Evolutionary conservation across 1,140 invertebrate genomes (phyloP).

Genomic region (Conopomorpha cramerella): DNA sequence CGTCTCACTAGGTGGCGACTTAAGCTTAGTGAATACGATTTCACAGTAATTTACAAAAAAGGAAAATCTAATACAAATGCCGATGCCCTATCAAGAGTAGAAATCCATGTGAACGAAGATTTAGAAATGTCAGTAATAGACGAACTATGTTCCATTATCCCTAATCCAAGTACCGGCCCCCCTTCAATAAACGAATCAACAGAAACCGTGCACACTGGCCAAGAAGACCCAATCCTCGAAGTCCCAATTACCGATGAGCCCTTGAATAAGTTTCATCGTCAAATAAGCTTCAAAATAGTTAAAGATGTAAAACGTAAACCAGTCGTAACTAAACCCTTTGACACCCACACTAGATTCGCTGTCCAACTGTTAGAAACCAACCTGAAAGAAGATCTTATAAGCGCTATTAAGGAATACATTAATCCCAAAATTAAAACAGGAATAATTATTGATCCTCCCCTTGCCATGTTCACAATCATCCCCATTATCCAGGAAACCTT

Average conservation of each 20-base stretch:
- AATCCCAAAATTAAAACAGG: constrained; percentile 1
- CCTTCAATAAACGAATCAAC: too few relatives aligned
- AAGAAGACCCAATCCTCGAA: constrained; percentile 1
- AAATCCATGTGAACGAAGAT: too few relatives aligned
- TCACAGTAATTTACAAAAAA: too few relatives aligned
- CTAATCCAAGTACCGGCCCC: too few relatives aligned
- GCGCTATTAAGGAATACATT: constrained; percentile 1
- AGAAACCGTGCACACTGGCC: not conserved
- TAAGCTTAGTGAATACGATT: too few relatives aligned
- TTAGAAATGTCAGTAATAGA: too few relatives aligned
- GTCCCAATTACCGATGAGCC: not conserved
- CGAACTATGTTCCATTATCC: too few relatives aligned
- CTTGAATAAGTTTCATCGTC: constrained; percentile 1
- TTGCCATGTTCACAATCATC: too few relatives aligned
- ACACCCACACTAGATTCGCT: not conserved
- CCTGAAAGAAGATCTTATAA: not conserved
- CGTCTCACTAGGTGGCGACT: too few relatives aligned
- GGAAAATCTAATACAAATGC: too few relatives aligned
- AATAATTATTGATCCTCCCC: not conserved
- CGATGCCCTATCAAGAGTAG: too few relatives aligned
- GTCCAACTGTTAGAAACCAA: not conserved
- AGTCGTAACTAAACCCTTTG: too few relatives aligned
- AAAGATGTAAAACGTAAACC: not conserved
- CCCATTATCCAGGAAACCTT: not conserved
- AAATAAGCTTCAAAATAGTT: not conserved